A percentile compares a stretch with the other conserved stretches of the same genome.
Evolutionary conservation across 2,888 invertebrate species (phyloP).

Genomic region (Melanostoma mellinum): DNA sequence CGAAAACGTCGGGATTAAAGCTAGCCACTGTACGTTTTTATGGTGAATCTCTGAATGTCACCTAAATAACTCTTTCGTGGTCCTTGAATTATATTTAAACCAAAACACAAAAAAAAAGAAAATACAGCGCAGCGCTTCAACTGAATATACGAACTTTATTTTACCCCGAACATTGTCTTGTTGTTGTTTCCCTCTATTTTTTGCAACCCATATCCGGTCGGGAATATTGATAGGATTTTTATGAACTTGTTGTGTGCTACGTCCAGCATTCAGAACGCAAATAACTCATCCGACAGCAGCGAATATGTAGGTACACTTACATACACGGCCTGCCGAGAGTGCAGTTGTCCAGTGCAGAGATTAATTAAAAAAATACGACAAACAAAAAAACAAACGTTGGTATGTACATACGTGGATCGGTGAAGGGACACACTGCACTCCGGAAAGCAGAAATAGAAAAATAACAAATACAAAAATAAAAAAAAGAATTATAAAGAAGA

Average conservation of each 20-base stretch:
- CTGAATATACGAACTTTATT: conserved; percentile 28
- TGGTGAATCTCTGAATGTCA: conserved; percentile 54
- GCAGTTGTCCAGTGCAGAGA: conserved; percentile 70
- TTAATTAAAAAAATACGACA: conserved; percentile 67
- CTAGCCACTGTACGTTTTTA: conserved; percentile 16
- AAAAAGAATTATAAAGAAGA: conserved; percentile 3
- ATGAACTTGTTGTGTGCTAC: conserved; percentile 64
- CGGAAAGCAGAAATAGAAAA: conserved; percentile 51
- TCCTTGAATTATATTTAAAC: conserved; percentile 58
- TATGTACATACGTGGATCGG: no score
- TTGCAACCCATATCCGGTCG: conserved; percentile 56
- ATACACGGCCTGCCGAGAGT: conserved; percentile 32
- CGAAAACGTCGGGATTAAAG: conserved; percentile 48
- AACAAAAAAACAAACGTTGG: conserved; percentile 40
- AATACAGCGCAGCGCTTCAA: not conserved
- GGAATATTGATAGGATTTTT: conserved; percentile 73
- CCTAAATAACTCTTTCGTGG: conserved; percentile 61
- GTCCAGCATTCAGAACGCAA: conserved; percentile 50
- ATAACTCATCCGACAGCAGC: conserved; percentile 66
- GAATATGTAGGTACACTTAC: conserved; percentile 24
- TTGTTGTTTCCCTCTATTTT: not conserved
- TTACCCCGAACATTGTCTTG: not conserved
- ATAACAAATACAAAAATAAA: conserved; percentile 28
- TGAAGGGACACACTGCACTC: conserved; percentile 35
- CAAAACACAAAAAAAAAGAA: not conserved